These are phyloP conservation scores for Clupea harengus DNA, from an alignment of 2,113 vertebrate species.

Conservation along the genomic window DNA sequence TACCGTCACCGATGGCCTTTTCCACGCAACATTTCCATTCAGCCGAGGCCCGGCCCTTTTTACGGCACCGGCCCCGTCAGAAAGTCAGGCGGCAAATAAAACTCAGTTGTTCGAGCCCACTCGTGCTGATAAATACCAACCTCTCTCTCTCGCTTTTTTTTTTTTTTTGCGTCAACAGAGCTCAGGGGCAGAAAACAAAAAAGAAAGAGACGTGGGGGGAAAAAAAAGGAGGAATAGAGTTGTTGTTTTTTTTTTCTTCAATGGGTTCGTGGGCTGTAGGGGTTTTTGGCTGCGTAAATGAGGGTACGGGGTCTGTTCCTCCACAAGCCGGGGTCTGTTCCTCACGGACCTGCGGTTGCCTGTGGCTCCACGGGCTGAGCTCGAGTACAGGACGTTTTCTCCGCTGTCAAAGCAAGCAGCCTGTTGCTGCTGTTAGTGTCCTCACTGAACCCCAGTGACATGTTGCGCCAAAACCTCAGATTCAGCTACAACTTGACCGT, in stretches of 20 bases:
- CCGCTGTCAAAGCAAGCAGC: not conserved
- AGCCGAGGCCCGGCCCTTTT: not conserved
- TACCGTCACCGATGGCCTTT: slow-evolving; percentile 32
- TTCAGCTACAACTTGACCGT: not conserved
- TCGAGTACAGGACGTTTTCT: slow-evolving; percentile 1
- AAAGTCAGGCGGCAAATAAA: not conserved
- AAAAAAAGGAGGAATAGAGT: not conserved
- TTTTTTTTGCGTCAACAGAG: slow-evolving; percentile 35
- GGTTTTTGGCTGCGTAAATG: not conserved
- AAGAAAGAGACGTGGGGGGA: not conserved
- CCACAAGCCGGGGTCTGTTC: not conserved
- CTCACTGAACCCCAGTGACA: not conserved
- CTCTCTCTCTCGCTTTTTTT: not conserved
- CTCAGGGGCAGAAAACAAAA: slow-evolving; percentile 25
- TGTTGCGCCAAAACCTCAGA: not conserved
- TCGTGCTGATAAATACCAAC: slow-evolving; percentile 14
- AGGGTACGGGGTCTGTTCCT: not conserved
- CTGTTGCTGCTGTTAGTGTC: not conserved
- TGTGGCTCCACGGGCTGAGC: not conserved
- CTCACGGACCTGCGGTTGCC: not conserved
- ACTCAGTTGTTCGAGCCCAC: slow-evolving; percentile 19
- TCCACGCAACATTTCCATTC: slow-evolving; percentile 15
- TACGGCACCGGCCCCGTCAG: not conserved
- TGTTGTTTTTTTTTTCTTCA: not conserved
- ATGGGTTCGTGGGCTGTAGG: not conserved